phyloP scores from a whole-genome alignment of 1,140 invertebrate genomes.

The Apis florea region DNA sequence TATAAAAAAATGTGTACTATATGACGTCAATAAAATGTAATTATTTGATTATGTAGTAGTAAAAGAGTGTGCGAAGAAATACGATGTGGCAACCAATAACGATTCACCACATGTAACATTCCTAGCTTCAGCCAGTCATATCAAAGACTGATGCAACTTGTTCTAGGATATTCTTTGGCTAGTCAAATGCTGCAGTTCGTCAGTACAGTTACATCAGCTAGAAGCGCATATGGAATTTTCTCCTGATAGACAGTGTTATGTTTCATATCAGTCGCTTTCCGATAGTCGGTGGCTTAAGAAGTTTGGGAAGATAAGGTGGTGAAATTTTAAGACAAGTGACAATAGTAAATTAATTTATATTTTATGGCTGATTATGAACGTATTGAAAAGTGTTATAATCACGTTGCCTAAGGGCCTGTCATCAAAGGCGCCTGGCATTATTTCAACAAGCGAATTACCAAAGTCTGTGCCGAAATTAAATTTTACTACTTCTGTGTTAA shows the following conservation, averaged over 20 bases:
- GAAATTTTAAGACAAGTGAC: background rate
- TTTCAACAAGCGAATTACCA: conserved; percentile 41
- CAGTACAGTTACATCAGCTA: conserved; percentile 47
- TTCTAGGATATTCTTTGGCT: conserved; percentile 7
- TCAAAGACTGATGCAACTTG: background rate
- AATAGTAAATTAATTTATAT: background rate
- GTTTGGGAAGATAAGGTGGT: background rate
- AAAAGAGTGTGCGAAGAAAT: background rate
- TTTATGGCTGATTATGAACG: conserved; percentile 74
- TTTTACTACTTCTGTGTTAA: conserved; percentile 70
- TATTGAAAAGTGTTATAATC: conserved; percentile 75
- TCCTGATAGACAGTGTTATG: background rate
- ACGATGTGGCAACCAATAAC: conserved; percentile 38
- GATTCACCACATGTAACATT: conserved; percentile 29
- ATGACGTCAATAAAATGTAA: conserved; percentile 33
- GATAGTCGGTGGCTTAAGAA: background rate
- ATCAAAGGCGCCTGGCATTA: conserved; percentile 53
- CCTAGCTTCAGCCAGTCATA: conserved; percentile 10
- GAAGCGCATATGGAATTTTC: background rate
- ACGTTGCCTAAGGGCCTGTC: conserved; percentile 73
- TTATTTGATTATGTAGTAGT: background rate
- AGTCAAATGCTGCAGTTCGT: conserved; percentile 8
- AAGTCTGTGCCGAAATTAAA: conserved; percentile 65
- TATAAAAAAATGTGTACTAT: background rate
- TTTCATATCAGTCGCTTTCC: background rate